phyloP scores from a whole-genome alignment of 2,113 vertebrate species.

The Asarcornis scutulata region DNA sequence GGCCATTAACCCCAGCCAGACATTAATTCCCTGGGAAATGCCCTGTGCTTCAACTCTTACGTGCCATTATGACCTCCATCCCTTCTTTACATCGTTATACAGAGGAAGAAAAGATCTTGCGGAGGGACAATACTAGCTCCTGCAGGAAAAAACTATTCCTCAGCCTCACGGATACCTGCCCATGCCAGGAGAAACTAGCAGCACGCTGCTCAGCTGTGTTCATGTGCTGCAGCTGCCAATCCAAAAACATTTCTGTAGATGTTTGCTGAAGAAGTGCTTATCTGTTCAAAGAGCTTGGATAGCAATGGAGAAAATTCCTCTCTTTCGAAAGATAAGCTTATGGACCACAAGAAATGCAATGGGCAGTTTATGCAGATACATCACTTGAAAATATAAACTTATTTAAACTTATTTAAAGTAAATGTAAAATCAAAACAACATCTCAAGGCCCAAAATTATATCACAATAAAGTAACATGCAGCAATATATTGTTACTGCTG shows the following conservation, averaged over 20 bases:
- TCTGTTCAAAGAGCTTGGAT: background rate
- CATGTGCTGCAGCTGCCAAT: background rate
- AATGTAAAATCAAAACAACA: background rate
- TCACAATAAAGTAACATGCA: background rate
- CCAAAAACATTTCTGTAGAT: background rate
- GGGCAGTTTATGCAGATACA: background rate
- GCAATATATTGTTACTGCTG: background rate
- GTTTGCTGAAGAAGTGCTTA: background rate
- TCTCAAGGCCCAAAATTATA: background rate
- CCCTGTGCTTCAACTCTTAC: background rate
- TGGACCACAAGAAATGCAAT: background rate
- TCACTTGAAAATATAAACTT: background rate
- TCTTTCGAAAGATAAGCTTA: background rate
- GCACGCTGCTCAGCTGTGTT: background rate
- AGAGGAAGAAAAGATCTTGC: background rate
- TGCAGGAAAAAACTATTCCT: background rate
- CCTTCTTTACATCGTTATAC: background rate
- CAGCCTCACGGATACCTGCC: background rate
- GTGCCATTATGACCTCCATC: background rate
- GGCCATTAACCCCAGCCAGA: background rate
- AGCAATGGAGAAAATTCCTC: background rate
- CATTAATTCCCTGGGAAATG: conserved; percentile 25
- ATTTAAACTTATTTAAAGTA: background rate
- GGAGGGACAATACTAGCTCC: background rate
- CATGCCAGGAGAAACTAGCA: background rate